phyloP scores from a whole-genome alignment of 2,888 invertebrate species.

The Xestia xanthographa region DNA sequence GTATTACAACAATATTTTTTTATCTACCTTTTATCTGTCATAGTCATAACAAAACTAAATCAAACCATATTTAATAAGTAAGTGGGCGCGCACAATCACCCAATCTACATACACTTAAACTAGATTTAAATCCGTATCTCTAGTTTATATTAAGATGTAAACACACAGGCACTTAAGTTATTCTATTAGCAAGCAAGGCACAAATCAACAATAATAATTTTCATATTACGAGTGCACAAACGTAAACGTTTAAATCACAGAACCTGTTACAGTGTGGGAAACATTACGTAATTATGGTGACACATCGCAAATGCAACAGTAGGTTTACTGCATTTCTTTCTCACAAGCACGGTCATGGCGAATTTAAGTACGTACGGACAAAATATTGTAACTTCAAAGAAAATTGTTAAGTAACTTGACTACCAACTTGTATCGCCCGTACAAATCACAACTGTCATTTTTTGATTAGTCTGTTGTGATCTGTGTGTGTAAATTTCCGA shows the following conservation, averaged over 20 bases:
- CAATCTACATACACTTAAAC: conserved; percentile 13
- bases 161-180: conserved; percentile 40
- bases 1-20: not conserved
- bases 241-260: conserved; percentile 64
- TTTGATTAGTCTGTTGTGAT: not conserved
- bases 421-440: not conserved
- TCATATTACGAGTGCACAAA: conserved; percentile 63
- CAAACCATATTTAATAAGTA: not conserved
- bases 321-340: conserved; percentile 58
- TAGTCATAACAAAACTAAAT: not conserved
- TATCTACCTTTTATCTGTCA: not conserved
- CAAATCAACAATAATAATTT: conserved; percentile 65
- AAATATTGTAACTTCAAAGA: not conserved
- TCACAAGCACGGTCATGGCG: conserved; percentile 34
- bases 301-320: conserved; percentile 63
- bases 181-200: conserved; percentile 48
- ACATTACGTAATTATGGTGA: conserved; percentile 67
- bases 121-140: conserved; percentile 16
- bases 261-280: conserved; percentile 70
- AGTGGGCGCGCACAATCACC: not conserved
- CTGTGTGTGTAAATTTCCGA: not conserved
- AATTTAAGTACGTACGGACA: not conserved
- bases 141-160: conserved; percentile 31
- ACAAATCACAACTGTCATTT: not conserved
- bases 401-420: not conserved